phyloP scores from a whole-genome alignment of 1,140 invertebrate genomes.

The Ostrea edulis region DNA sequence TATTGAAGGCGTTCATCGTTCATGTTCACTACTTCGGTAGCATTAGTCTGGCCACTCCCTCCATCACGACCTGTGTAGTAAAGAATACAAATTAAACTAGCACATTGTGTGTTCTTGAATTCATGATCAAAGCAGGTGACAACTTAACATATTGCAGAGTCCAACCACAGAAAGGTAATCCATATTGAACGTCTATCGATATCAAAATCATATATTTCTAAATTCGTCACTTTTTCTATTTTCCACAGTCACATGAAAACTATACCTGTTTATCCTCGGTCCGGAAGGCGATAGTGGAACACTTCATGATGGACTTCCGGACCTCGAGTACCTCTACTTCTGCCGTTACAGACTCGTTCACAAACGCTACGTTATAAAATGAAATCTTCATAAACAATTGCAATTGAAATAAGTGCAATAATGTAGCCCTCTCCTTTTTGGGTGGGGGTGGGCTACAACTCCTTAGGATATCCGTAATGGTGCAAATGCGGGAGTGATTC shows the following conservation, averaged over 20 bases:
- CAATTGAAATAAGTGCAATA: too few species aligned
- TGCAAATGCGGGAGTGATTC: too few species aligned
- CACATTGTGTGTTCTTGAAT: neutral
- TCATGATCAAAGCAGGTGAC: too few species aligned
- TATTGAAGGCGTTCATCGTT: too few species aligned
- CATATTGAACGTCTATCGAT: neutral
- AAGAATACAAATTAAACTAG: neutral
- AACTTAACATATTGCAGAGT: too few species aligned
- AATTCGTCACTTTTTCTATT: too few species aligned
- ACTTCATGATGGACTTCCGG: slow-evolving; percentile 43
- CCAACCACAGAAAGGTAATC: neutral
- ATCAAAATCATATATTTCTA: neutral
- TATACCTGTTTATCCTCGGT: slow-evolving; percentile 49
- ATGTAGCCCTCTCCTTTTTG: too few species aligned
- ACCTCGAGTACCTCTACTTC: slow-evolving; percentile 49
- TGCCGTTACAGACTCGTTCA: slow-evolving; percentile 50
- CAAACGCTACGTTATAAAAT: slow-evolving; percentile 50
- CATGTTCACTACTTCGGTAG: slow-evolving; percentile 7
- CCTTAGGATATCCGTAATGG: too few species aligned
- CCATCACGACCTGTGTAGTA: slow-evolving; percentile 46
- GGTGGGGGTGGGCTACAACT: too few species aligned
- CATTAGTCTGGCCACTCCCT: slow-evolving; percentile 48
- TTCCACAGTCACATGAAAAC: neutral
- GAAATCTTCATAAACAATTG: neutral
- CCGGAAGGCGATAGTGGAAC: slow-evolving; percentile 12